A percentile compares a stretch with the other conserved stretches of the same genome.
These are phyloP conservation scores for Hydropsyche tenuis DNA, from an alignment of 1,140 invertebrate genomes.

Conservation along the genomic window DNA sequence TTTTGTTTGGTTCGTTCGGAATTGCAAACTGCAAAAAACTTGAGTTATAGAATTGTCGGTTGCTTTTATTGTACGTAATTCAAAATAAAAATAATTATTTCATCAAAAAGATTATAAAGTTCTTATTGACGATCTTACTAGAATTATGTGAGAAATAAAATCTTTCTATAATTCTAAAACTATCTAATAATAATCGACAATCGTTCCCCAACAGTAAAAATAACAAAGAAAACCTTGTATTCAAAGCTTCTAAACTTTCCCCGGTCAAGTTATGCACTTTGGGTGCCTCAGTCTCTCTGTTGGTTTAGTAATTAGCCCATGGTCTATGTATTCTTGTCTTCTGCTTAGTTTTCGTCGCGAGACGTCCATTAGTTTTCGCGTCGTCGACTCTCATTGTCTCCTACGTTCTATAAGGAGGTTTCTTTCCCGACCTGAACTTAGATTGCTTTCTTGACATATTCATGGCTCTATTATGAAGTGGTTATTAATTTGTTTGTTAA, in stretches of 20 bases:
- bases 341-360: background rate
- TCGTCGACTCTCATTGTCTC: background rate
- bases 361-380: constrained; percentile 9
- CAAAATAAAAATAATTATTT: no score
- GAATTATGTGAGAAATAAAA: no score
- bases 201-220: background rate
- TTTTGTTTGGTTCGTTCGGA: no score
- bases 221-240: background rate
- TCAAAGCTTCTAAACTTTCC: background rate
- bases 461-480: no score
- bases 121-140: no score
- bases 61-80: no score
- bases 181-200: no score
- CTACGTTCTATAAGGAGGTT: background rate
- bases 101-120: no score
- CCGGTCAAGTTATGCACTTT: constrained; percentile 13
- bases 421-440: background rate
- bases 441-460: constrained; percentile 7
- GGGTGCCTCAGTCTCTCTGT: background rate
- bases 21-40: no score
- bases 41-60: no score
- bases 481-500: no score
- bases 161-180: no score
- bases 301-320: constrained; percentile 14
- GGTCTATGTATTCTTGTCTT: background rate